Percentiles rank a stretch among this genome's conserved stretches.
Evolutionary conservation across 1,140 invertebrate species (phyloP).

Genomic region (Armadillidium nasatum): DNA sequence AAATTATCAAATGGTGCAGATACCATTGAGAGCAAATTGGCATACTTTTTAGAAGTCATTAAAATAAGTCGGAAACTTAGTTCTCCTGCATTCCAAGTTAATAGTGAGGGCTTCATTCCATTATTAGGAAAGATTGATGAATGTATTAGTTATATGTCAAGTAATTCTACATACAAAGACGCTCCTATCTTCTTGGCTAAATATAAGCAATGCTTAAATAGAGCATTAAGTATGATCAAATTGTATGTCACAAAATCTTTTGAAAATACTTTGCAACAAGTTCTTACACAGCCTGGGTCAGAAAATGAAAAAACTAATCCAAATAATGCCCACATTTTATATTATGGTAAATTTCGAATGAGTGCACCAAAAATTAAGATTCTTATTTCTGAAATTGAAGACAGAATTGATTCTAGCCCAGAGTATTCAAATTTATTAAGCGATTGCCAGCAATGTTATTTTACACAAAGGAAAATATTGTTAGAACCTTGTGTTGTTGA

Average conservation of each 20-base stretch:
- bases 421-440: constrained; percentile 69
- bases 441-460: constrained; percentile 83
- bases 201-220: constrained; percentile 71
- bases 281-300: constrained; percentile 48
- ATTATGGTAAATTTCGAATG: constrained; percentile 90
- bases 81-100: constrained; percentile 71
- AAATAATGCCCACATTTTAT: constrained; percentile 79
- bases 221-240: constrained; percentile 71
- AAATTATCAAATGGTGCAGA: constrained; percentile 71
- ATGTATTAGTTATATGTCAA: constrained; percentile 76
- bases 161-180: constrained; percentile 56
- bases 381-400: constrained; percentile 75
- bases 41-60: constrained; percentile 81
- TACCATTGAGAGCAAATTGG: constrained; percentile 70
- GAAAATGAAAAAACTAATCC: constrained; percentile 45
- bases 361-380: constrained; percentile 74
- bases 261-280: constrained; percentile 71
- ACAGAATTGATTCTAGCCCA: constrained; percentile 51
- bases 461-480: constrained; percentile 67
- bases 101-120: constrained; percentile 73
- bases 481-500: constrained; percentile 69
- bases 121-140: constrained; percentile 79
- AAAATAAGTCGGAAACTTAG: constrained; percentile 70
- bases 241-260: constrained; percentile 68
- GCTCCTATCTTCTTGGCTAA: constrained; percentile 59